phyloP scores from a whole-genome alignment of 2,113 vertebrate species.

The Erpornis zantholeuca region DNA sequence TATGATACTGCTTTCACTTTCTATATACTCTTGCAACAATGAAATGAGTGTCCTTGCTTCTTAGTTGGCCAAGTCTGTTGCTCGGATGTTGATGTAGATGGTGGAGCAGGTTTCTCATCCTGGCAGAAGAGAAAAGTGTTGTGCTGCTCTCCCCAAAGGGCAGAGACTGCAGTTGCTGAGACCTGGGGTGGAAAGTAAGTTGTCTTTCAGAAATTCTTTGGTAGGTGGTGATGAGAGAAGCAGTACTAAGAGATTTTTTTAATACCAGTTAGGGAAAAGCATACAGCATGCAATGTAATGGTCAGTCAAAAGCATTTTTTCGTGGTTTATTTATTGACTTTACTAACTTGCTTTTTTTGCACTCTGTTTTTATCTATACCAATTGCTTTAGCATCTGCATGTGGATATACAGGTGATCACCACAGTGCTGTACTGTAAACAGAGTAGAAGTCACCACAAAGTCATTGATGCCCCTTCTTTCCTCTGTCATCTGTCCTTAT shows the following conservation, averaged over 20 bases:
- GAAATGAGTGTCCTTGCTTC: neutral
- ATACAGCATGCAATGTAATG: neutral
- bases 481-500: neutral
- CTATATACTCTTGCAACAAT: neutral
- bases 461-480: neutral
- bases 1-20: neutral
- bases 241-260: neutral
- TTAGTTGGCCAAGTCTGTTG: neutral
- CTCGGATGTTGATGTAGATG: neutral
- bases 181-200: neutral
- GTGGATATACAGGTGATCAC: neutral
- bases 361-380: neutral
- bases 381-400: neutral
- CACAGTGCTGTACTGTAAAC: neutral
- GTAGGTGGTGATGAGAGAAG: neutral
- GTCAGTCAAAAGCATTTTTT: neutral
- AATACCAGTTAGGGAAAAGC: neutral
- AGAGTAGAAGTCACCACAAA: neutral
- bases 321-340: neutral
- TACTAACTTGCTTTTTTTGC: neutral
- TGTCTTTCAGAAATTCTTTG: neutral
- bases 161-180: neutral
- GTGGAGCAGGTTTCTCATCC: neutral
- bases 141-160: neutral
- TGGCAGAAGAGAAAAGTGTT: rapidly evolving